Conservation (phyloP, 2,797 vertebrate genomes). For the Halcyon leucocephala region DNA sequence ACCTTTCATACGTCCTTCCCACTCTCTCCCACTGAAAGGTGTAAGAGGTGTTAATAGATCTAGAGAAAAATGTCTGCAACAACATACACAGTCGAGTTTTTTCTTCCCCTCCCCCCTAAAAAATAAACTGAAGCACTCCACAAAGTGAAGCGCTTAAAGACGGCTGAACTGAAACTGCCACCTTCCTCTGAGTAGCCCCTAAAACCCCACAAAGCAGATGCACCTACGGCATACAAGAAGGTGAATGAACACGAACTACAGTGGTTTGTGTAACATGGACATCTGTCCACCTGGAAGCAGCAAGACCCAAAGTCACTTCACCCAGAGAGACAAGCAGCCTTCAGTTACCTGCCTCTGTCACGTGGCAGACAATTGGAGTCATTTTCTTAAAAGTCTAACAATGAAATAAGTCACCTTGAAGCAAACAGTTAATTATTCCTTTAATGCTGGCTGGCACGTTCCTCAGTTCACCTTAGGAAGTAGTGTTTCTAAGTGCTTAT, state of each 20-base stretch:
- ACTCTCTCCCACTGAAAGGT: neutral
- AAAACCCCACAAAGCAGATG: neutral
- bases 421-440: neutral
- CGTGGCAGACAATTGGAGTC: neutral
- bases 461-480: neutral
- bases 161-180: neutral
- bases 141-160: neutral
- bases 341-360: neutral
- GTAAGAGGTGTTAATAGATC: neutral
- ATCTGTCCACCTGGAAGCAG: neutral
- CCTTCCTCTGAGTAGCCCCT: neutral
- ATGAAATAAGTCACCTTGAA: neutral
- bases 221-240: neutral
- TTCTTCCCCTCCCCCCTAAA: fast-evolving
- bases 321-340: neutral
- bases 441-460: neutral
- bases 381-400: neutral
- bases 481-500: neutral
- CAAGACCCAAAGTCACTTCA: neutral
- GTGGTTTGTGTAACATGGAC: neutral
- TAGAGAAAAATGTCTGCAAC: neutral
- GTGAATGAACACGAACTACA: neutral
- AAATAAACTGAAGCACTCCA: neutral
- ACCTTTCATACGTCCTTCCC: neutral
- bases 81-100: neutral